Percentiles rank a stretch among this genome's conserved stretches.
These are phyloP conservation scores for Gallinago nigripennis DNA, from an alignment of 2,797 vertebrate genomes.

Conservation along the genomic window DNA sequence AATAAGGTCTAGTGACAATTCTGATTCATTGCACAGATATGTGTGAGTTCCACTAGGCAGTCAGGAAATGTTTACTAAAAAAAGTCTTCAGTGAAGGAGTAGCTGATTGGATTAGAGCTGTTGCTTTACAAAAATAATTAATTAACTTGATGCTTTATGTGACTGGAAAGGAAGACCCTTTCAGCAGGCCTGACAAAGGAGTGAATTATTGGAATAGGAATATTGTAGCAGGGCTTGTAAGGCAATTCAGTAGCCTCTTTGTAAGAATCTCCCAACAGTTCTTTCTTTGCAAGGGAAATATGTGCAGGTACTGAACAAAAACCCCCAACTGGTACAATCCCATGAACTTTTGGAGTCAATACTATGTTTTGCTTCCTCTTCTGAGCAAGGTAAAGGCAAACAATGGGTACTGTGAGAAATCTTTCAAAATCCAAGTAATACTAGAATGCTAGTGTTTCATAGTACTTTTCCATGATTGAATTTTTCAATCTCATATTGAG, in stretches of 20 bases:
- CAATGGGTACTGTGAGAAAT: neutral
- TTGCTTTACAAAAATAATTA: neutral
- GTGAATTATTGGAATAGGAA: neutral
- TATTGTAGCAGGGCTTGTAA: neutral
- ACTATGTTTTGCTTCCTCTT: neutral
- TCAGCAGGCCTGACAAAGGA: neutral
- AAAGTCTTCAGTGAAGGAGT: neutral
- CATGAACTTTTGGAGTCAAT: neutral
- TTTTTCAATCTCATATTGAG: neutral
- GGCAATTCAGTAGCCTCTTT: neutral
- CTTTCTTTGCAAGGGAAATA: neutral
- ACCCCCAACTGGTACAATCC: rapidly evolving
- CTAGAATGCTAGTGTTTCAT: neutral
- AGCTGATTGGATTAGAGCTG: neutral
- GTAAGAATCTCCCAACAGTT: neutral
- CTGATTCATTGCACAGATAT: neutral
- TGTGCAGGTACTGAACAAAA: neutral
- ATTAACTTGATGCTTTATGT: neutral
- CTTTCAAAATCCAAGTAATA: neutral
- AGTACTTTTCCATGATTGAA: neutral
- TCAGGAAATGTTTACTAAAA: neutral
- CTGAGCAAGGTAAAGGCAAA: neutral
- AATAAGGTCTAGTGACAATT: neutral
- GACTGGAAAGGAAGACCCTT: neutral
- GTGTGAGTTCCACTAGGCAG: neutral